Evolutionary conservation across 92 coral and sea anemone species (phyloP), one percentile per base, ranked within the genome.

Genomic region (Epizoanthus fatuus): DNA sequence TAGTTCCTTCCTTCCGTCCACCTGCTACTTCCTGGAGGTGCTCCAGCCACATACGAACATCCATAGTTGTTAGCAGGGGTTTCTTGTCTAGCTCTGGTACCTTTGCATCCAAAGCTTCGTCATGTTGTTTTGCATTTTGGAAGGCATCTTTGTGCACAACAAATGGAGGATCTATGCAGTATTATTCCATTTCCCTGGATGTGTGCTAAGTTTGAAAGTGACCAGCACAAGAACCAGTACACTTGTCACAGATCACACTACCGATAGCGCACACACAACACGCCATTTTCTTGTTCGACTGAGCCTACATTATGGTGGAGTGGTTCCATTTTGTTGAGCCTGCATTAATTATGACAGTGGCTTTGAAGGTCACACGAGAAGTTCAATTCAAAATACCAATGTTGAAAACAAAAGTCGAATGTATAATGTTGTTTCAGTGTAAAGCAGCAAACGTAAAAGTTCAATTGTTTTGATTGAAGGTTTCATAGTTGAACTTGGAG

Each of bases 21-120:
- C 84, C 89, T 62, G 63, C 73, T 15, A 89, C 89, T 15, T 8
- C 66, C 81, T 89, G 89, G 32, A 84, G 63, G 69, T 89, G 92
- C 1, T 47, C 56, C n/a, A 84, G 35, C 92, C 92, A 84, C 84
- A 76, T 83, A 8, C 72, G 69, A 29, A 88, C 92, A 59, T 89
- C 92, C 8, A 45, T 78, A 1, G 85, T 78, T 4, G 88, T 49
- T 40, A 89, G 81, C n/a, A 76, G 20, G 1, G 93, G 69, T 59
- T 47, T 52, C 81, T 74, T 88, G 38, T 88, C 92, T 15, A 88
- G 53, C 54, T 88, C 88, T 38, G 87, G 81, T 13, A 87, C 65
- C 83, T 56, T 22, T 60, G 15, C 64, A 63, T 81, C 53, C 47
- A 65, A 44, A 25, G 77, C 88, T 70, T 72, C 53, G 58, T 75